Evolutionary conservation across 2,888 invertebrate species (phyloP).

Genomic region (Dascillus cervinus): DNA sequence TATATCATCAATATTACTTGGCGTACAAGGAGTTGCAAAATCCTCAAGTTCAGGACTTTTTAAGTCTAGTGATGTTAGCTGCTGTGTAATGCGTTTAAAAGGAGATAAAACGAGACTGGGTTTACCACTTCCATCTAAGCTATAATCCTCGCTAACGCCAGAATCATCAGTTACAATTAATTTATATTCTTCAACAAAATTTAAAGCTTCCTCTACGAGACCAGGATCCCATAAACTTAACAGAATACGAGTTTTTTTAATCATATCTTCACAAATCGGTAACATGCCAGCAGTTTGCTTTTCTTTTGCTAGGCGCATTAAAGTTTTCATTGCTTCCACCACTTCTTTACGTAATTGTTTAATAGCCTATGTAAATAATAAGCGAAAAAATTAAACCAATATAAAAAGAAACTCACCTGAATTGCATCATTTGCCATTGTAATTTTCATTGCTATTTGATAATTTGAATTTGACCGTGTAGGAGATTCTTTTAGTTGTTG

Average conservation of each 20-base stretch:
- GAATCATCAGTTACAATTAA: constrained; percentile 41
- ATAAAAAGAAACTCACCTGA: constrained; percentile 37
- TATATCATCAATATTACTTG: constrained; percentile 53
- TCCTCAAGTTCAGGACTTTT: constrained; percentile 67
- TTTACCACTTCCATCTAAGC: constrained; percentile 29
- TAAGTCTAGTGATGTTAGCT: constrained; percentile 61
- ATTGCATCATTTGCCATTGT: constrained; percentile 76
- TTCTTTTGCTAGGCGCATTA: constrained; percentile 66
- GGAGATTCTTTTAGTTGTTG: constrained; percentile 76
- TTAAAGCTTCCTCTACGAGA: constrained; percentile 77
- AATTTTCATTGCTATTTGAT: constrained; percentile 68
- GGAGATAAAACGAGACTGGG: constrained; percentile 50
- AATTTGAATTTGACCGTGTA: constrained; percentile 46
- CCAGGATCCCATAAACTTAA: constrained; percentile 80
- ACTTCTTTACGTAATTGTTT: constrained; percentile 69
- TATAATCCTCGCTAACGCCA: constrained; percentile 35
- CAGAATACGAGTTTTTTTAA: constrained; percentile 68
- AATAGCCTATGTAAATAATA: constrained; percentile 47
- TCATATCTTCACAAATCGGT: constrained; percentile 69
- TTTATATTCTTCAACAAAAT: constrained; percentile 73
- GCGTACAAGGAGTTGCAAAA: constrained; percentile 60
- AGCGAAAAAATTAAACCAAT: neutral
- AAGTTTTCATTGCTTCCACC: constrained; percentile 66
- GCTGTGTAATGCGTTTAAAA: constrained; percentile 70
- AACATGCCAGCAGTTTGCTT: constrained; percentile 67